phyloP scores from a whole-genome alignment of 1,140 invertebrate genomes.

The Ruditapes philippinarum region DNA sequence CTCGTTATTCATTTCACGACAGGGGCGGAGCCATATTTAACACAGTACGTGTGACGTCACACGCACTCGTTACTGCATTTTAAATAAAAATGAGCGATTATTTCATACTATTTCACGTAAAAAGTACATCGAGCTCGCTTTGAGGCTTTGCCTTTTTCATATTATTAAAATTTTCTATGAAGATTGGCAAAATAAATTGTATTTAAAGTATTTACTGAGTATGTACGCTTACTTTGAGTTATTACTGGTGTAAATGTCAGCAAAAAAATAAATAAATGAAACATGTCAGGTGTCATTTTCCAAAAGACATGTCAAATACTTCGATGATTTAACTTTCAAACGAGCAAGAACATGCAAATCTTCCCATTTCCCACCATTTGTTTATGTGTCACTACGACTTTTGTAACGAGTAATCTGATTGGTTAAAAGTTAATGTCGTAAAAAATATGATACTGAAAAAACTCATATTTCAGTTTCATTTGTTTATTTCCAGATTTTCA shows the following conservation, averaged over 20 bases:
- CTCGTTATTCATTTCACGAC: no score
- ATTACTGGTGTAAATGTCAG: not conserved
- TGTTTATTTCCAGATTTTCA: no score
- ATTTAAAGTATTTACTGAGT: no score
- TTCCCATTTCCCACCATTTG: conserved; percentile 47
- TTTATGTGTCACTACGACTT: conserved; percentile 54
- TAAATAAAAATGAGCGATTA: no score
- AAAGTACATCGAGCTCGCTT: no score
- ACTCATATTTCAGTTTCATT: no score
- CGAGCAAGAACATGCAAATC: conserved; percentile 17
- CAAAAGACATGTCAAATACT: not conserved
- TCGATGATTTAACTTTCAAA: not conserved
- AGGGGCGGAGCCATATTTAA: no score
- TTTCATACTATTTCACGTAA: no score
- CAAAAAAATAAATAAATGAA: not conserved
- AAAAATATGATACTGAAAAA: no score
- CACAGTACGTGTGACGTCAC: no score
- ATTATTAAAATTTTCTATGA: not conserved
- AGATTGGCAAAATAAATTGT: no score
- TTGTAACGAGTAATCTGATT: conserved; percentile 28
- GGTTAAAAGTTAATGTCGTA: not conserved
- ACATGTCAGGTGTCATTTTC: not conserved
- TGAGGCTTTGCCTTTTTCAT: not conserved
- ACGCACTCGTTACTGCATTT: no score
- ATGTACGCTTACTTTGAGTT: not conserved